A percentile compares a stretch with the other conserved stretches of the same genome.
phyloP scores from a whole-genome alignment of 2,113 vertebrate species.

The Danionella cerebrum region DNA sequence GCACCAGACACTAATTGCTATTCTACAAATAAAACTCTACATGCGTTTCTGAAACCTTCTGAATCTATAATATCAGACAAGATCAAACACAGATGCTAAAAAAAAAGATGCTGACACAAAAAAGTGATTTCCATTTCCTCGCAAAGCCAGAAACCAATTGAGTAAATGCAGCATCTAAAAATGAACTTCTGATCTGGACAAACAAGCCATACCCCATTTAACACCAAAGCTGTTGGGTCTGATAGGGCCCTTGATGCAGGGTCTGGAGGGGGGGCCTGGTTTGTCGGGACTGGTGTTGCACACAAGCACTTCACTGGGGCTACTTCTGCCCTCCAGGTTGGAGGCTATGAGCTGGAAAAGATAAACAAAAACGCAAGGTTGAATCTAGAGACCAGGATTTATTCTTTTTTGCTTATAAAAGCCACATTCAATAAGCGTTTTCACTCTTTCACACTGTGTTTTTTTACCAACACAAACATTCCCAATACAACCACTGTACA shows the following conservation, averaged over 20 bases:
- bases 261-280: slow-evolving; percentile 85
- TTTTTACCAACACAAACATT: too few species aligned
- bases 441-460: too few species aligned
- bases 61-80: background rate
- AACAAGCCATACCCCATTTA: slow-evolving; percentile 79
- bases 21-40: too few species aligned
- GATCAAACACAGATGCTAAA: background rate
- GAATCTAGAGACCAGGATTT: too few species aligned
- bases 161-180: background rate
- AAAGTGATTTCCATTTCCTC: background rate
- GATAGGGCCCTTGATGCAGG: slow-evolving; percentile 67
- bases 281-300: slow-evolving; percentile 93
- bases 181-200: background rate
- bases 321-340: slow-evolving; percentile 88
- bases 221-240: slow-evolving; percentile 82
- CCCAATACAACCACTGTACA: too few species aligned
- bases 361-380: background rate
- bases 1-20: too few species aligned
- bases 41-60: background rate
- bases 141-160: background rate
- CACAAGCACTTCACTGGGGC: slow-evolving; percentile 89
- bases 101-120: background rate
- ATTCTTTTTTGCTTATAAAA: too few species aligned
- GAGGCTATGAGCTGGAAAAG: slow-evolving; percentile 79
- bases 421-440: too few species aligned